phyloP scores from a whole-genome alignment of 2,797 vertebrate genomes.

The Clangula hyemalis region DNA sequence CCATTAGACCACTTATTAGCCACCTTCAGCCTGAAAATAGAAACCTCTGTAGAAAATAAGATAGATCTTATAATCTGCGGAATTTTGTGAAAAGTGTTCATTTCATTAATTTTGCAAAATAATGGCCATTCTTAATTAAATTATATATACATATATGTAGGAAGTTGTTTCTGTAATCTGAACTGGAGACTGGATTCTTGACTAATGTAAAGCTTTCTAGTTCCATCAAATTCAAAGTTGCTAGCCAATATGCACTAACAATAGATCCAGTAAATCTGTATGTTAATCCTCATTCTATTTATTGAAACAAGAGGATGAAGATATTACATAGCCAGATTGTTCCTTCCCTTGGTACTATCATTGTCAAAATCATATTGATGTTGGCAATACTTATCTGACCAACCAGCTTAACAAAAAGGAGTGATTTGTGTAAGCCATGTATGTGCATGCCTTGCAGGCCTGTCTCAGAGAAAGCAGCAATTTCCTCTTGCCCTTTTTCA shows the following conservation, averaged over 20 bases:
- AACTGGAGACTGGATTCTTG: background rate
- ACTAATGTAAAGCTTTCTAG: background rate
- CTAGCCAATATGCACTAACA: background rate
- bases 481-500: constrained; percentile 71
- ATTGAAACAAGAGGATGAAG: background rate
- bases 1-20: background rate
- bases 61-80: background rate
- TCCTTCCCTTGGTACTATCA: background rate
- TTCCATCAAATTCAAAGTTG: background rate
- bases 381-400: background rate
- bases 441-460: constrained; percentile 22
- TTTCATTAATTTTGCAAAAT: background rate
- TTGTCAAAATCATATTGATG: background rate
- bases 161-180: background rate
- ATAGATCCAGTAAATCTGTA: background rate
- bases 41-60: background rate
- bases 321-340: background rate
- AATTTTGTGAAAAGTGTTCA: background rate
- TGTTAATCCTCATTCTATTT: background rate
- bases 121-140: background rate
- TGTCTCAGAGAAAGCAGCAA: constrained; percentile 45
- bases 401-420: background rate
- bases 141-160: background rate
- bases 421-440: constrained; percentile 42
- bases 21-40: background rate